Percentiles rank a stretch among this genome's conserved stretches.
These are phyloP conservation scores for Physocephala rufipes DNA, from an alignment of 2,888 invertebrate genomes.

Conservation along the genomic window DNA sequence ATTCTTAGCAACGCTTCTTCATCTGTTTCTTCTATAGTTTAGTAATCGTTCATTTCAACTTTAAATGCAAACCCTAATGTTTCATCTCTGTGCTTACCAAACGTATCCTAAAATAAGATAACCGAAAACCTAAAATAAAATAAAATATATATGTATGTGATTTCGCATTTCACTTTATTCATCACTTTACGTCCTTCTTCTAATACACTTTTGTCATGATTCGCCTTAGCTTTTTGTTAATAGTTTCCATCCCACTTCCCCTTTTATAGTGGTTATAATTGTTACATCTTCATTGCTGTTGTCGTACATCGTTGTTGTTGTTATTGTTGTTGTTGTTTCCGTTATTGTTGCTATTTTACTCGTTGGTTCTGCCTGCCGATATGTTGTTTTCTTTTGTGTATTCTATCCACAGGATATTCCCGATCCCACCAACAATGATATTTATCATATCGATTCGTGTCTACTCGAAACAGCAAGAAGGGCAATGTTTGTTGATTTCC, in stretches of 20 bases:
- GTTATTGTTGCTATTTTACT: conserved; percentile 14
- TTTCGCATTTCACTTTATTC: too few relatives aligned
- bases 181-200: background rate
- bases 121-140: too few relatives aligned
- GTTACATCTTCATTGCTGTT: conserved; percentile 4
- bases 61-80: too few relatives aligned
- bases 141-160: too few relatives aligned
- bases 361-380: conserved; percentile 50
- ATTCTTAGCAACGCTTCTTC: too few relatives aligned
- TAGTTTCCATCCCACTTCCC: background rate
- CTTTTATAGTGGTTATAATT: background rate
- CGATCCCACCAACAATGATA: conserved; percentile 53
- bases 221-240: background rate
- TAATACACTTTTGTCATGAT: conserved; percentile 9
- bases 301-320: conserved; percentile 16
- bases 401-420: conserved; percentile 62
- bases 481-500: conserved; percentile 63
- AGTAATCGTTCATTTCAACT: too few relatives aligned
- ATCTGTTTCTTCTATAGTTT: too few relatives aligned
- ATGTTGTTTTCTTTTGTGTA: conserved; percentile 50
- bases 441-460: conserved; percentile 64
- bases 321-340: conserved; percentile 19
- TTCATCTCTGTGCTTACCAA: too few relatives aligned
- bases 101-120: too few relatives aligned
- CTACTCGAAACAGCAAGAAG: conserved; percentile 61